Conservation (phyloP, 2,797 vertebrate genomes). For the Novumbra hubbsi region DNA sequence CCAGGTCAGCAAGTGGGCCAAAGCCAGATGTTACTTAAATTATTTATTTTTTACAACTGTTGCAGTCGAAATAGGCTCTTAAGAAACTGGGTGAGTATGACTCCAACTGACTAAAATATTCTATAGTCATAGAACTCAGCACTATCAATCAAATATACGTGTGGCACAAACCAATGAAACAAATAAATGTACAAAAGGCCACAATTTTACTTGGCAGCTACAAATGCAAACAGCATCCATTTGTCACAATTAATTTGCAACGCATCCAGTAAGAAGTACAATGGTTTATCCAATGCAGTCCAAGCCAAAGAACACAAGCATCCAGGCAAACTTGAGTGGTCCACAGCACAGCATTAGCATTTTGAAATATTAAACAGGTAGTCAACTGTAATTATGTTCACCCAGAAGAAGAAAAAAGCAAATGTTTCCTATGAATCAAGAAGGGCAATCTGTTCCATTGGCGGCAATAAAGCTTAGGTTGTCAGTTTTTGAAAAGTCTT, state of each 20-base stretch:
- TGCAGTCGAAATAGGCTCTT: neutral
- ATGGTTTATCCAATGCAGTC: neutral
- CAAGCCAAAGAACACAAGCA: slow-evolving; percentile 5
- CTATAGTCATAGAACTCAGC: neutral
- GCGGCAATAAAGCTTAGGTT: neutral
- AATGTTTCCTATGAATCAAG: neutral
- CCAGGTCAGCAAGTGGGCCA: too few relatives aligned
- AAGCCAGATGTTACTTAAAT: too few relatives aligned
- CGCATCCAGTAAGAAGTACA: neutral
- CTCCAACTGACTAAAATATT: neutral
- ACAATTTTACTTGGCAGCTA: slow-evolving; percentile 2
- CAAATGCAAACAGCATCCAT: neutral
- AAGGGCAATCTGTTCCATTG: neutral
- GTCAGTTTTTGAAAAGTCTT: slow-evolving; percentile 4
- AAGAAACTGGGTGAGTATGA: neutral
- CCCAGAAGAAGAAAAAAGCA: neutral
- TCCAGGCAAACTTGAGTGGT: slow-evolving; percentile 9
- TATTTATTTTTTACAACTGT: too few relatives aligned
- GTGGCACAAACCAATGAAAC: neutral
- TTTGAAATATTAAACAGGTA: slow-evolving; percentile 37
- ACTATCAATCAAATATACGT: neutral
- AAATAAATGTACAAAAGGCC: neutral
- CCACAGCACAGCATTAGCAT: slow-evolving; percentile 21
- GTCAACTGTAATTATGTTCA: slow-evolving; percentile 23
- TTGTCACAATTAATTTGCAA: slow-evolving; percentile 13